A percentile compares a stretch with the other conserved stretches of the same genome.
Evolutionary conservation across 2,888 invertebrate species (phyloP).

Genomic region (Melolontha melolontha): DNA sequence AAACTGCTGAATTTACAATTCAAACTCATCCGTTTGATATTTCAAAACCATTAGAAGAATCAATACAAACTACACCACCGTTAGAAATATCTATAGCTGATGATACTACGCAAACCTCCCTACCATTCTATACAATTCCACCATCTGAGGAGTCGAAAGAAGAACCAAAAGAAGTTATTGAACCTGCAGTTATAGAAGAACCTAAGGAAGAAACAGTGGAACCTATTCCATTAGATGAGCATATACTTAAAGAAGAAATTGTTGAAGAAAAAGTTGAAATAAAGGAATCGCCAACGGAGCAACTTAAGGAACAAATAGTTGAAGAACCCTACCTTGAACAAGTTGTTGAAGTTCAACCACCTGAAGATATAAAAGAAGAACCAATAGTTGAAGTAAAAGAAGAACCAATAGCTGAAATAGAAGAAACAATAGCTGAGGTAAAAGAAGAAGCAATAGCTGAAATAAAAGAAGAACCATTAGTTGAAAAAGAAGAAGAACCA

Average conservation of each 20-base stretch:
- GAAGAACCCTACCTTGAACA: too few species aligned
- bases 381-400: background rate
- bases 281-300: too few species aligned
- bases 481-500: slow-evolving; percentile 58
- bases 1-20: slow-evolving; percentile 54
- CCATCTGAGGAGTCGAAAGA: slow-evolving; percentile 5
- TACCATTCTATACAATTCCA: slow-evolving; percentile 40
- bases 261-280: too few species aligned
- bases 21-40: slow-evolving; percentile 54
- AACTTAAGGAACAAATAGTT: too few species aligned
- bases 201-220: slow-evolving; percentile 54
- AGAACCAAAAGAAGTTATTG: background rate
- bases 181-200: slow-evolving; percentile 59
- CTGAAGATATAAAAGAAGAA: background rate
- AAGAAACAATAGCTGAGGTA: slow-evolving; percentile 1
- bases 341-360: too few species aligned
- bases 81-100: slow-evolving; percentile 52
- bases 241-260: too few species aligned
- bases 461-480: too few species aligned
- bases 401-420: background rate
- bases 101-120: slow-evolving; percentile 51
- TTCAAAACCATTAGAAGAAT: slow-evolving; percentile 55
- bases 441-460: background rate
- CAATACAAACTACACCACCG: slow-evolving; percentile 70
- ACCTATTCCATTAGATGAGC: background rate